phyloP scores from a whole-genome alignment of 2,797 vertebrate genomes.

The Meriones psammophilus region DNA sequence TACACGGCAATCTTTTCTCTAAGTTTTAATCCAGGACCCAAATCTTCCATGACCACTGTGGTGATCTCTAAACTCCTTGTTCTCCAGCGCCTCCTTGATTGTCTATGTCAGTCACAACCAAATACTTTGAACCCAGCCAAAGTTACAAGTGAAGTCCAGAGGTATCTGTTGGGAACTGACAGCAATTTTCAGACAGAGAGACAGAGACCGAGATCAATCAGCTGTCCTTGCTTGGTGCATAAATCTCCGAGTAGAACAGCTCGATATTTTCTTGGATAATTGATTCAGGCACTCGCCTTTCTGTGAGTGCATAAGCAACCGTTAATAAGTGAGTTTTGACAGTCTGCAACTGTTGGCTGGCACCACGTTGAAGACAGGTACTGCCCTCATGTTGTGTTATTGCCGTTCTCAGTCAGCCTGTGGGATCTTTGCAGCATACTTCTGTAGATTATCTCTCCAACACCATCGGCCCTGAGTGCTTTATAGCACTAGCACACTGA shows the following conservation, averaged over 20 bases:
- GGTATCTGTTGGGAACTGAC: background rate
- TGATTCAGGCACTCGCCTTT: slow-evolving; percentile 56
- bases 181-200: slow-evolving; percentile 34
- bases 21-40: slow-evolving; percentile 6
- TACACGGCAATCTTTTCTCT: slow-evolving; percentile 32
- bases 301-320: slow-evolving; percentile 3
- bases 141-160: background rate
- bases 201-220: background rate
- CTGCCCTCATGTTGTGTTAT: background rate
- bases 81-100: background rate
- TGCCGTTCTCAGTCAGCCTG: slow-evolving; percentile 12
- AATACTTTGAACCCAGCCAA: background rate
- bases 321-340: slow-evolving; percentile 64
- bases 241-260: background rate
- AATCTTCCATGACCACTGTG: background rate
- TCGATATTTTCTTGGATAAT: slow-evolving; percentile 41
- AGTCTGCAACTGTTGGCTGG: slow-evolving; percentile 49
- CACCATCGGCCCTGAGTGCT: background rate
- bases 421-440: slow-evolving; percentile 3
- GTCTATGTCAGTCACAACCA: background rate
- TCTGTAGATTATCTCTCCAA: background rate
- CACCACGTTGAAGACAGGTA: slow-evolving; percentile 50
- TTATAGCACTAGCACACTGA: background rate
- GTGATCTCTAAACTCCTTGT: background rate
- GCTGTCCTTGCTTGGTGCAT: slow-evolving; percentile 23